Conservation (phyloP, 2,113 vertebrate genomes). For the Argyrosomus japonicus region DNA sequence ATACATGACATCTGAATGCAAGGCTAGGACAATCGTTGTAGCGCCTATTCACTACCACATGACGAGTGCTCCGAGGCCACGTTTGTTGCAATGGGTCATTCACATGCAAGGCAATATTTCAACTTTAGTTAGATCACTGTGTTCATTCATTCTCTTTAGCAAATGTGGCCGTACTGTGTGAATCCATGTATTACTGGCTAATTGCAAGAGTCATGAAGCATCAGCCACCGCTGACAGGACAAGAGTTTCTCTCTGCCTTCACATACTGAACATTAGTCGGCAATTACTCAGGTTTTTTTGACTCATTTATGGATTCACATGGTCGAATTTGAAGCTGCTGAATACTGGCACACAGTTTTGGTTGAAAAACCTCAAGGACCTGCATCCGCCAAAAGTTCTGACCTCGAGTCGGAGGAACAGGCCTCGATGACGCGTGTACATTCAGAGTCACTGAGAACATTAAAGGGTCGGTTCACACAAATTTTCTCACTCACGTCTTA, state of each 20-base stretch:
- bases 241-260: neutral
- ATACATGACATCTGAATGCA: neutral
- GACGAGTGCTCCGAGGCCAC: neutral
- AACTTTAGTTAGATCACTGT: neutral
- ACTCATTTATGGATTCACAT: neutral
- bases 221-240: neutral
- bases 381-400: neutral
- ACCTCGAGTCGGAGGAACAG: neutral
- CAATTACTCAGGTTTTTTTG: neutral
- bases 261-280: neutral
- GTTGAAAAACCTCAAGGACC: neutral
- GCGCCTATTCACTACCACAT: neutral
- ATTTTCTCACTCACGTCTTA: neutral
- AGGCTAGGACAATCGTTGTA: neutral
- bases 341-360: neutral
- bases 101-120: slow-evolving; percentile 18
- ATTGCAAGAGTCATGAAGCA: neutral
- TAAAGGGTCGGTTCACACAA: neutral
- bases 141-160: neutral
- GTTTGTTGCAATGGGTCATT: slow-evolving; percentile 1
- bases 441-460: neutral
- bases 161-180: neutral
- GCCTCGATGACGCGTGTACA: neutral
- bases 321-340: neutral
- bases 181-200: neutral